Percentiles rank a stretch among this genome's conserved stretches.
phyloP scores from a whole-genome alignment of 2,113 vertebrate genomes.

The Colaptes auratus region DNA sequence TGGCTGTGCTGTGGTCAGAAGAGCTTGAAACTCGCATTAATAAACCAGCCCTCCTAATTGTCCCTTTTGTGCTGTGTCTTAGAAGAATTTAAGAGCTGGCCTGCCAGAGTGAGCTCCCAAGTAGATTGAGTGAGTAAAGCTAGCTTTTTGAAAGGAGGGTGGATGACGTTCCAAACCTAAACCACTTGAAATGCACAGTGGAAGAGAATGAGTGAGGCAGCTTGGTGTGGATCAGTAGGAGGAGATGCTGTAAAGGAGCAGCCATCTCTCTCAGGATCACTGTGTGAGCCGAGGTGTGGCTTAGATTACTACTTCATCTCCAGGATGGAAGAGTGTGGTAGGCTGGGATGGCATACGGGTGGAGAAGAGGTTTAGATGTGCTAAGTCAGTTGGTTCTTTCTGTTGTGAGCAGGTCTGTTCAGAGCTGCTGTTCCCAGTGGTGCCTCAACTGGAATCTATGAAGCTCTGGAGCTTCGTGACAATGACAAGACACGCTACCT shows the following conservation, averaged over 20 bases:
- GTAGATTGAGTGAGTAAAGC: not conserved
- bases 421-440: conserved; percentile 97
- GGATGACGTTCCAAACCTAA: not conserved
- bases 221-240: not conserved
- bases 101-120: not conserved
- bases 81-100: not conserved
- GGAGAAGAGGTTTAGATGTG: not conserved
- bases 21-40: not conserved
- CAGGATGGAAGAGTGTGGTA: not conserved
- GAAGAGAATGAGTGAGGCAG: not conserved
- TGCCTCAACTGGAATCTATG: conserved; percentile 96
- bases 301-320: not conserved
- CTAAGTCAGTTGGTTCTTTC: not conserved
- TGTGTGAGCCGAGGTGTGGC: not conserved
- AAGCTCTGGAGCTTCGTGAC: conserved; percentile 96
- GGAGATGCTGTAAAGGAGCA: not conserved
- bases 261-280: fast-evolving
- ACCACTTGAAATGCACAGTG: not conserved
- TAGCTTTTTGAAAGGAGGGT: not conserved
- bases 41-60: not conserved
- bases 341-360: not conserved
- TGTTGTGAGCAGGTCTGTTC: conserved; percentile 85
- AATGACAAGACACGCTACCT: conserved; percentile 96
- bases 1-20: not conserved
- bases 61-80: not conserved